Base-by-base conservation (phyloP, 2,888 invertebrate species). In the Sarcophaga rosellei region DNA sequence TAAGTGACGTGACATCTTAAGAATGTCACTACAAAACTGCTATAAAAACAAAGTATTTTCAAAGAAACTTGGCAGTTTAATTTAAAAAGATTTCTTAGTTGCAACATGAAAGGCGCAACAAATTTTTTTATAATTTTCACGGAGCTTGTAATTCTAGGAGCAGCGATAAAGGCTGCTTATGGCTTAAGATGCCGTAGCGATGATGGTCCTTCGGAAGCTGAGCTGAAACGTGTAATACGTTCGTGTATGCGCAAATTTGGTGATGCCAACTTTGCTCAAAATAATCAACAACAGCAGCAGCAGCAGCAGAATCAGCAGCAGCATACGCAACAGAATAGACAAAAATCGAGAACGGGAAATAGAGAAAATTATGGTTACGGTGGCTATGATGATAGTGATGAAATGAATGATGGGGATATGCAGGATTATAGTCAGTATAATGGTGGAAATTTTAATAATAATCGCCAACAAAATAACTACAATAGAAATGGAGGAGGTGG, bases 141-240 rank as follows among this genome's bases (percentile, higher is more conserved):
- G 17, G 4, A 53, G 53, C 17, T 53, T 17, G 5, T 53, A 17
- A 53, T 53, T 1, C 12, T 53, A 17, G 12, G 11, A 47, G 53
- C 17, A 15, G 12, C 74, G 0, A 66, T 81, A 4, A 61, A 57
- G 15, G 10, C 15, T 0, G 6, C 66, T 6, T 44, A 65, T 15
- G 59, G 85, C 3, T 75, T 96, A 25, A 95, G 94, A 89, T 96
- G 96, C 88, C 94, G 94, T 15, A 94, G 95, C 0, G 94, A 94
- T 69, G 95, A 95, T 78, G 94, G 95, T 35, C 94, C 94, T n/a
- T 94, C 94, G 81, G 95, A 95, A 88, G 94, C 94, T 21, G 94
- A 95, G 77, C 91, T 95, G 4, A 95, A 94, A 87, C 94, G 93
- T 70, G 94, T 95, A 11, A 94, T 95, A 87, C 94, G 94, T 85